phyloP scores from a whole-genome alignment of 2,888 invertebrate genomes.

The Chorisops tibialis region DNA sequence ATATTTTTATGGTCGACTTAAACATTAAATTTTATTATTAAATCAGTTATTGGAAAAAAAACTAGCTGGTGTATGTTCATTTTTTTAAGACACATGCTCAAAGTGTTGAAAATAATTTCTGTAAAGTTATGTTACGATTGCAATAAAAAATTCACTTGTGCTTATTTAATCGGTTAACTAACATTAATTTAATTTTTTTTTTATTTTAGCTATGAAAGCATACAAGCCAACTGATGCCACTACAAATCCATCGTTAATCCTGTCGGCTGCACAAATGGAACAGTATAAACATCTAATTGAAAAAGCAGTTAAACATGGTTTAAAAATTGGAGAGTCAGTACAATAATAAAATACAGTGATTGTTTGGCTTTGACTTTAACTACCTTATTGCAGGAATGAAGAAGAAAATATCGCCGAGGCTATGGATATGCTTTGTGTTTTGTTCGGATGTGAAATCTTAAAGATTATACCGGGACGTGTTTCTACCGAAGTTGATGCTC shows the following conservation, averaged over 20 bases:
- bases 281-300: constrained; percentile 87
- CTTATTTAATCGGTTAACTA: no score
- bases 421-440: constrained; percentile 89
- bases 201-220: constrained; percentile 78
- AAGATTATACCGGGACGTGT: constrained; percentile 92
- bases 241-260: constrained; percentile 95
- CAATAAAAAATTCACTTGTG: no score
- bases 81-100: no score
- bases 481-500: constrained; percentile 51
- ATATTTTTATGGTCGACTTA: no score
- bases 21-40: no score
- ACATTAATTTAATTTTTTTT: constrained; percentile 9
- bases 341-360: background rate
- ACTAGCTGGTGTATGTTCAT: no score
- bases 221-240: constrained; percentile 99
- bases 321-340: constrained; percentile 60
- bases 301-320: constrained; percentile 86
- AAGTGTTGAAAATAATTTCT: no score
- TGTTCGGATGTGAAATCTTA: constrained; percentile 95
- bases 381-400: constrained; percentile 55
- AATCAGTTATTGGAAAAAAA: no score
- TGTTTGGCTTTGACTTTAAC: background rate
- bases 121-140: no score
- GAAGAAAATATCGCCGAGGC: constrained; percentile 78
- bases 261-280: constrained; percentile 91